These are phyloP conservation scores for Brachylomia viminalis DNA, from an alignment of 2,888 invertebrate species.

Conservation along the genomic window DNA sequence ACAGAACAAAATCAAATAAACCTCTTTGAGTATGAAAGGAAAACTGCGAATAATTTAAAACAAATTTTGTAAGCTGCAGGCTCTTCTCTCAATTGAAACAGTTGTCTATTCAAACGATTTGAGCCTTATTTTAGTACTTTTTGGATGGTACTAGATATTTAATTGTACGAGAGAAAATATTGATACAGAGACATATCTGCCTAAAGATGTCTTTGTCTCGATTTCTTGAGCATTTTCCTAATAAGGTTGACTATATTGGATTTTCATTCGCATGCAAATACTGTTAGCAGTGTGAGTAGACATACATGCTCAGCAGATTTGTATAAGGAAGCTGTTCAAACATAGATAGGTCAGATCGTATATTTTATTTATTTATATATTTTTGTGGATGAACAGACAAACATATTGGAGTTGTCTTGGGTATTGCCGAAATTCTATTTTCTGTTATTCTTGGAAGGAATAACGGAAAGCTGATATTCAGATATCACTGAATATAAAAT, in stretches of 20 bases:
- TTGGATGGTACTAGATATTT: background rate
- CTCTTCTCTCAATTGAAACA: conserved; percentile 22
- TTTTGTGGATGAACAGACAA: conserved; percentile 38
- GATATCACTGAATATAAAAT: conserved; percentile 57
- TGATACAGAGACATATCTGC: conserved; percentile 21
- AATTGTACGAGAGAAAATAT: conserved; percentile 17
- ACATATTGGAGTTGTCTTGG: conserved; percentile 41
- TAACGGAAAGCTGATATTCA: conserved; percentile 38
- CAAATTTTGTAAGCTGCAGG: conserved; percentile 42
- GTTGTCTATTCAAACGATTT: conserved; percentile 29
- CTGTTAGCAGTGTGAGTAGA: conserved; percentile 34
- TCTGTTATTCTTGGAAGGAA: conserved; percentile 40
- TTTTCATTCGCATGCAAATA: conserved; percentile 65
- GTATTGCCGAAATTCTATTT: conserved; percentile 49
- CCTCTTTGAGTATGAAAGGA: conserved; percentile 47
- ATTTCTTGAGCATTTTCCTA: conserved; percentile 47
- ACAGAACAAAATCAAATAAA: conserved; percentile 59
- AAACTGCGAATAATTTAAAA: conserved; percentile 56
- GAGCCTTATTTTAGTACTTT: conserved; percentile 19
- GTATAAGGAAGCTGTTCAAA: conserved; percentile 63
- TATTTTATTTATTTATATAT: conserved; percentile 13
- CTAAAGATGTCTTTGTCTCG: conserved; percentile 34
- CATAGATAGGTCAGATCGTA: conserved; percentile 57
- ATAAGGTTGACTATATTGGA: conserved; percentile 64
- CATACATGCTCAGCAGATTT: conserved; percentile 54